Evolutionary conservation across 2,888 invertebrate species (phyloP).

Genomic region (Trilocha varians): DNA sequence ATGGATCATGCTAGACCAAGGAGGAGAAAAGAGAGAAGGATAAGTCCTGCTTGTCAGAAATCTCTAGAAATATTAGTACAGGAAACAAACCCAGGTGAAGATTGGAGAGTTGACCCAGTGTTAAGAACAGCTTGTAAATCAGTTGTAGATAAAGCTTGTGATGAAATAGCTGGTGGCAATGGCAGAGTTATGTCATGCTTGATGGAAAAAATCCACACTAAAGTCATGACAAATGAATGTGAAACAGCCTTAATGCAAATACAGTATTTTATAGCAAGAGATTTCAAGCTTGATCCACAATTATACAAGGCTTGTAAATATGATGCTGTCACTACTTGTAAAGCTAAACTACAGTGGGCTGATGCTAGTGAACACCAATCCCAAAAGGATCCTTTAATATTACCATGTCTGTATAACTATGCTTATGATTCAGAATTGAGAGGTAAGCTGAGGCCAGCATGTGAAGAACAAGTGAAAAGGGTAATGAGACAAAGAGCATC

Average conservation of each 20-base stretch:
- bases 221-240: constrained; percentile 90
- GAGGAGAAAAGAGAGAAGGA: constrained; percentile 76
- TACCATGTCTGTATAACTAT: constrained; percentile 91
- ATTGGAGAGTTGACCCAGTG: constrained; percentile 96
- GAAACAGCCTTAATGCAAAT: constrained; percentile 94
- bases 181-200: constrained; percentile 93
- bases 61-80: constrained; percentile 87
- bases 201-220: constrained; percentile 91
- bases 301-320: constrained; percentile 90
- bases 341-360: constrained; percentile 84
- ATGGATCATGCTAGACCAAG: constrained; percentile 88
- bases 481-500: constrained; percentile 95
- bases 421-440: constrained; percentile 71
- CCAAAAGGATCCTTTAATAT: constrained; percentile 85
- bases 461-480: constrained; percentile 86
- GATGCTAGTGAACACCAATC: constrained; percentile 78
- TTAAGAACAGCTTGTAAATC: constrained; percentile 88
- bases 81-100: constrained; percentile 93
- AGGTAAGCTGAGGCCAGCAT: constrained; percentile 72
- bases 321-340: constrained; percentile 88
- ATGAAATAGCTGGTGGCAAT: constrained; percentile 81
- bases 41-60: constrained; percentile 81
- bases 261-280: constrained; percentile 96
- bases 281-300: constrained; percentile 93
- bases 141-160: constrained; percentile 86